phyloP scores from a whole-genome alignment of 2,888 invertebrate species.

The Ephialtes manifestator region DNA sequence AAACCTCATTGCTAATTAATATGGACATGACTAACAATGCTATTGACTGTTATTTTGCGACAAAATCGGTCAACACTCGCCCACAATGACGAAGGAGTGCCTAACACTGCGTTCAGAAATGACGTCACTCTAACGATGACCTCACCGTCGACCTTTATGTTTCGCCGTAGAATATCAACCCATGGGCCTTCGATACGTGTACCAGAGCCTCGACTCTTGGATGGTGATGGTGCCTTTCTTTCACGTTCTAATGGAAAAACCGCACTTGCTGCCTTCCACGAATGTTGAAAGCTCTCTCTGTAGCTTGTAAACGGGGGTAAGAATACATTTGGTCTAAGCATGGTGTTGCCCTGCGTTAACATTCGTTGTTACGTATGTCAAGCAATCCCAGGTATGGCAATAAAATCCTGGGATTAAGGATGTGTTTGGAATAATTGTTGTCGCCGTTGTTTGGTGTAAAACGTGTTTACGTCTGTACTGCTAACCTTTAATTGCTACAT shows the following conservation, averaged over 20 bases:
- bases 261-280: constrained; percentile 7
- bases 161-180: constrained; percentile 51
- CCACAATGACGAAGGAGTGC: constrained; percentile 68
- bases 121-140: constrained; percentile 72
- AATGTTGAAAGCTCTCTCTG: constrained; percentile 4
- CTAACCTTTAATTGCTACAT: background rate
- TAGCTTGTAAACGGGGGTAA: constrained; percentile 43
- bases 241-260: constrained; percentile 23
- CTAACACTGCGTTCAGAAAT: constrained; percentile 50
- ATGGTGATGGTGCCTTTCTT: constrained; percentile 22
- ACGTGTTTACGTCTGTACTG: constrained; percentile 5
- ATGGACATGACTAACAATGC: constrained; percentile 1
- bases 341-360: constrained; percentile 42
- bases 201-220: constrained; percentile 20
- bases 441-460: background rate
- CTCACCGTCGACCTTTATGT: constrained; percentile 72
- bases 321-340: constrained; percentile 57
- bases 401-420: background rate
- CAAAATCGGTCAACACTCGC: constrained; percentile 54
- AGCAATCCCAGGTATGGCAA: background rate
- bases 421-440: background rate
- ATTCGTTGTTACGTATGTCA: background rate
- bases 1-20: constrained; percentile 2
- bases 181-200: constrained; percentile 47
- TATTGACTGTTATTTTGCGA: constrained; percentile 12